Base-by-base conservation (phyloP, 1,140 invertebrate genomes). In the Cyrtorhinus lividipennis region DNA sequence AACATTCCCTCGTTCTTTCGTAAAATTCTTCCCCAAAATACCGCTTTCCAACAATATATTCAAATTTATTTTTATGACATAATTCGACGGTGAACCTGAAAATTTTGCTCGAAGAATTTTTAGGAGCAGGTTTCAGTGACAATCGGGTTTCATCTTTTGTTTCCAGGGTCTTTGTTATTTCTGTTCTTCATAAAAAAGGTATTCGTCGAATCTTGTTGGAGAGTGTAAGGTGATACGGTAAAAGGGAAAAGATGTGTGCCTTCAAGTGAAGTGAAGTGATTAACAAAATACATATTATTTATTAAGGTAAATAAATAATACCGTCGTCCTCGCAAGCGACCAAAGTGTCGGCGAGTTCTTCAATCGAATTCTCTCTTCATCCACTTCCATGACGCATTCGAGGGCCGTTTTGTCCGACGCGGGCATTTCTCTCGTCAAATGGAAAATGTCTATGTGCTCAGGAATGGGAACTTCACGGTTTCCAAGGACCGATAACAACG, bases 381-480 rank as follows among this genome's bases (percentile, higher is more conserved):
- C 96, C 0, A 98, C 96, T 75, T 99, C 95, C 87, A 98, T 94
- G 5, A 99, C 97, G 75, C 90, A 92, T 72, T 98, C 79, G 13
- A 99, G 76, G 3, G 97, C 97, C 57, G 80, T 82, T 76, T 90
- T 92, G 69, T 96, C 89, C 65, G 89, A 93, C 13, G 95, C 93
- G 2, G 93, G 88, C 84, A 98, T 98, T 78, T 98, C 96, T 62
- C 96, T 81, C 5, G 92, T 90, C 69, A 99, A 79, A 74, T 98
- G 90, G 76, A 95, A 99, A 70, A 98, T 98, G 78, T 99, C 97
- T 68, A 99, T 92, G 71, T 94, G 88, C 15, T 95, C 86, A 15
- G 94, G 97, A 66, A 99, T 92, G 1, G 95, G 92, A 20, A 98
- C 86, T 78, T 99, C 96, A 25, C 92, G 83, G 66, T 91, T 89